Base-by-base conservation (phyloP, 2,888 invertebrate species). In the Euclidia mi region DNA sequence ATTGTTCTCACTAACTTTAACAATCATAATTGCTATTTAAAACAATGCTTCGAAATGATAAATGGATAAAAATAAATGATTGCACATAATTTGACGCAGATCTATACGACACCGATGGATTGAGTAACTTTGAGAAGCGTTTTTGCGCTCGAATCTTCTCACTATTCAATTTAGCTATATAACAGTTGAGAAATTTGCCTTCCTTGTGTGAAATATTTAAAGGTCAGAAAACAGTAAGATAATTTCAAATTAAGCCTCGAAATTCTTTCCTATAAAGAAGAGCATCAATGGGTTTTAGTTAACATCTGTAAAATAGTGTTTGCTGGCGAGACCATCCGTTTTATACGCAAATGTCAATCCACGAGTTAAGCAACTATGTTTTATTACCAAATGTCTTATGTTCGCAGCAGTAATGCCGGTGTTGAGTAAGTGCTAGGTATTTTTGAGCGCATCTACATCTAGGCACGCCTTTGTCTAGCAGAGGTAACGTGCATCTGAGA, bases 311-410 rank as follows among this genome's bases (percentile, higher is more conserved):
- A 78, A 81, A 78, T 78, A 71, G 51, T 66, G 60, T 76, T 80
- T 76, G 69, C 65, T 77, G 71, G 73, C 56, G 73, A 74, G 76
- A 79, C 72, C 76, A 80, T 79, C 71, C 66, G 64, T 79, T 79
- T 82, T 82, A 82, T 81, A 82, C 80, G 81, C 79, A 92, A 92
- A 92, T 92, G 92, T 91, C 92, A 92, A 92, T 91, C 81, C 89
- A 81, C 70, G 76, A 65, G 81, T 92, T 91, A 82, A 72, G 87
- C 82, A 92, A 92, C 79, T 57, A 58, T 84, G 82, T 88, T 88
- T 89, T 90, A 89, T 91, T 91, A 83, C 84, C 79, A 88, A 89
- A 89, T 86, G 84, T 81, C 81, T 87, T 76, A 81, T 81, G 80
- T 71, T 81, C 75, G 76, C 71, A 70, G 57, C 51, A 60, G 84